Evolutionary conservation across 2,797 vertebrate species (phyloP).

Genomic region (Pangasius macronema): DNA sequence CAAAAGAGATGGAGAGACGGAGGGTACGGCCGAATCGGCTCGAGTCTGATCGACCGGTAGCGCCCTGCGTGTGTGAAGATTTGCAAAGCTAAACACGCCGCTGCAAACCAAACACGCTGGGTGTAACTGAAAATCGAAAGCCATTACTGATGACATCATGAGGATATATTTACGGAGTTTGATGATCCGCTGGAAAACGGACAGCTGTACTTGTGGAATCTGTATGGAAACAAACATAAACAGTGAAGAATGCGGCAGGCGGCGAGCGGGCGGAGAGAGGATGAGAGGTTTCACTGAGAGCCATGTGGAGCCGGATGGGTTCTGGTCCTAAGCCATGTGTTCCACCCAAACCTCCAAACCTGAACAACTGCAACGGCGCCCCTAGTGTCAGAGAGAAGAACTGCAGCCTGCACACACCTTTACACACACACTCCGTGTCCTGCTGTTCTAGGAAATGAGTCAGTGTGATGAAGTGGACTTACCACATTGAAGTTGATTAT

Average conservation of each 20-base stretch:
- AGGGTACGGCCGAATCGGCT: not conserved
- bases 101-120: not conserved
- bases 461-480: not conserved
- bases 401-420: not conserved
- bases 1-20: not conserved
- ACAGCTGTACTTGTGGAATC: conserved; percentile 19
- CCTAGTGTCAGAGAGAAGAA: conserved; percentile 28
- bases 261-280: not conserved
- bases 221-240: conserved; percentile 23
- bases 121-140: conserved; percentile 10
- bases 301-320: conserved; percentile 71
- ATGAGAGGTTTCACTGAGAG: conserved; percentile 61
- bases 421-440: not conserved
- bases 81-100: not conserved
- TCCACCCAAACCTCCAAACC: not conserved
- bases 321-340: conserved; percentile 16
- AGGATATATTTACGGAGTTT: not conserved
- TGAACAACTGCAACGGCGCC: conserved; percentile 11
- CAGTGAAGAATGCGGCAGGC: conserved; percentile 6
- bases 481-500: not conserved
- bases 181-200: conserved; percentile 12
- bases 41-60: not conserved
- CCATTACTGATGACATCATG: conserved; percentile 12
- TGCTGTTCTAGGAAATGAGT: not conserved
- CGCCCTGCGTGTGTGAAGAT: not conserved